These are phyloP conservation scores for Actinernus sp. DNA, from an alignment of 92 coral and sea anemone species.

Conservation along the genomic window DNA sequence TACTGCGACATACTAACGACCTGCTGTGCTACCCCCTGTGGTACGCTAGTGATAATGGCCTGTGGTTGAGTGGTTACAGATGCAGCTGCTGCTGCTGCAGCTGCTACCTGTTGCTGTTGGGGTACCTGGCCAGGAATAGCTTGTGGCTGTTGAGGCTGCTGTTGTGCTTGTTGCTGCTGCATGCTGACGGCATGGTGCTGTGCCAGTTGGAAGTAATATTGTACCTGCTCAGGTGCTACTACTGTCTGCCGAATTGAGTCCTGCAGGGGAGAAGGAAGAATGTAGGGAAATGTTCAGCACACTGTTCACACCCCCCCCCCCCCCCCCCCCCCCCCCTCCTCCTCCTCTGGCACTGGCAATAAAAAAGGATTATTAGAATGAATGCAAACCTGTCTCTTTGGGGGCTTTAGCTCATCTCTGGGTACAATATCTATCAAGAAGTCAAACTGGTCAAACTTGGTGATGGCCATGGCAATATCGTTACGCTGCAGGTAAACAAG, in stretches of 20 bases:
- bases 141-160: conserved; percentile 57
- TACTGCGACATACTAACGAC: conserved; percentile 92
- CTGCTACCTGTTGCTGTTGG: conserved; percentile 75
- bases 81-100: conserved; percentile 61
- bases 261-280: conserved; percentile 30
- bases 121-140: conserved; percentile 88
- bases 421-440: conserved; percentile 98
- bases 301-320: no score
- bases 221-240: conserved; percentile 97
- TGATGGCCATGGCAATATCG: conserved; percentile 99
- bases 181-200: conserved; percentile 90
- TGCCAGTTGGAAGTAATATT: conserved; percentile 96
- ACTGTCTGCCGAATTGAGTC: conserved; percentile 94
- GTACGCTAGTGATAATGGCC: conserved; percentile 82
- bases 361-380: no score
- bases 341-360: no score
- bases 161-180: conserved; percentile 66
- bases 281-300: no score
- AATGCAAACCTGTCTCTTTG: conserved; percentile 97
- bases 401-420: conserved; percentile 96
- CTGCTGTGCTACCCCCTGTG: conserved; percentile 72
- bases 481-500: conserved; percentile 95
- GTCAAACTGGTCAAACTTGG: conserved; percentile 99
- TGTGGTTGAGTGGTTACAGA: conserved; percentile 81
- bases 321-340: no score